Base-by-base conservation (phyloP, 2,888 invertebrate species). In the Phengaris alcon region DNA sequence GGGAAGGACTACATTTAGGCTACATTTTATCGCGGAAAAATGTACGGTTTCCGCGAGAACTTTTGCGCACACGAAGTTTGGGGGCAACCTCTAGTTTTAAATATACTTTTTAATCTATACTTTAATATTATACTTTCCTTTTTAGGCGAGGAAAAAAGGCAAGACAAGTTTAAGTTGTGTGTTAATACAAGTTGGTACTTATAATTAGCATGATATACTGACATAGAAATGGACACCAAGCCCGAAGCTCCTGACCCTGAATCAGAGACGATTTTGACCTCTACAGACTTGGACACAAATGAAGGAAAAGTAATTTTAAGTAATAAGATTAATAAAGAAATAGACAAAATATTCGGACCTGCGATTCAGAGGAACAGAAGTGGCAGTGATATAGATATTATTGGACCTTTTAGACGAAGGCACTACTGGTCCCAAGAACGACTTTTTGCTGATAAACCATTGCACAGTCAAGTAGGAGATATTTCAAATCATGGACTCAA, bases 371-470 rank as follows among this genome's bases (percentile, higher is more conserved):
- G 94, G 81, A 88, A 94, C 1, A 89, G 86, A 76, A 94, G 94
- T 79, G 90, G 90, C 1, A 88, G 86, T 79, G 91, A 93, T 77
- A 80, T 94, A 54, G 90, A 92, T 84, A 84, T 91, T 0, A 82
- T 86, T 6, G 87, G 89, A 55, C 93, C 93, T 51, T 80, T 90
- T 79, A 91, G 89, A 80, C 87, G 86, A 79, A 86, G 91, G 75
- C 92, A 93, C 76, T 94, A 89, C 76, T 87, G 87, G 79, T 94
- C 94, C 22, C 93, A 94, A 85, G 94, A 94, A 86, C 87, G 90
- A 74, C 82, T 94, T 75, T 82, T 86, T 8, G 81, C 87, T 15
- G 85, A 87, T 52, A 87, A 88, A 77, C 79, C 79, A 3, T 78
- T 82, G 75, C 78, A 76, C 59, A 80, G 79, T 74, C 80, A 82